Evolutionary conservation across 2,888 invertebrate genomes (phyloP).

Genomic region (Eupithecia subfuscata): DNA sequence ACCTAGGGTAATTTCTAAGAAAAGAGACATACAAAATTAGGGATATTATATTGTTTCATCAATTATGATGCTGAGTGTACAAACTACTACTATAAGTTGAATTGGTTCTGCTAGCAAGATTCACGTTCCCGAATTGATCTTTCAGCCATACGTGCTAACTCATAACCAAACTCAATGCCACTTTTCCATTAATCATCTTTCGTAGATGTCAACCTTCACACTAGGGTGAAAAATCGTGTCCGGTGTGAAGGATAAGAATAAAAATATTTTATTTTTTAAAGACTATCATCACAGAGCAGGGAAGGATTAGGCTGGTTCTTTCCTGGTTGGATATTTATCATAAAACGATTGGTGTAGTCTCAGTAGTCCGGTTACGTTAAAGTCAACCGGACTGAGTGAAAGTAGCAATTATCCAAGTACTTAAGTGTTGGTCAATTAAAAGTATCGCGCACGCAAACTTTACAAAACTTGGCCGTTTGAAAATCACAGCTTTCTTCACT

Average conservation of each 20-base stretch:
- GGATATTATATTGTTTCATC: background rate
- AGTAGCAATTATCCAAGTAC: conserved; percentile 17
- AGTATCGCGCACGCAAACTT: conserved; percentile 19
- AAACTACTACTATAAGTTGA: background rate
- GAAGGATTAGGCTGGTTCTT: background rate
- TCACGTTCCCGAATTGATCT: background rate
- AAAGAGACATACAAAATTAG: too few species aligned
- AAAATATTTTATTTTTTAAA: too few species aligned
- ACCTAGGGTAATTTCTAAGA: too few species aligned
- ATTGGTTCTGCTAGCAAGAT: background rate
- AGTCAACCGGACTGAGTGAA: too few species aligned
- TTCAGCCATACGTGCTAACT: background rate
- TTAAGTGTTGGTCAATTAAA: conserved; percentile 21
- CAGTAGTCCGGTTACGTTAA: too few species aligned
- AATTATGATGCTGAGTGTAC: background rate
- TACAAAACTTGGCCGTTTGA: conserved; percentile 5
- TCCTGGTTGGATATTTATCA: background rate
- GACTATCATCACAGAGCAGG: background rate
- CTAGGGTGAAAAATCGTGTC: too few species aligned
- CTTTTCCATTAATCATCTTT: background rate
- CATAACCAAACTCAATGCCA: background rate
- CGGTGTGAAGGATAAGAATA: too few species aligned
- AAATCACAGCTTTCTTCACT: conserved; percentile 17
- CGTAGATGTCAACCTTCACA: too few species aligned
- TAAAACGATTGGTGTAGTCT: too few species aligned